Evolutionary conservation across 2,113 vertebrate species (phyloP), one percentile per base, ranked within the genome.

Genomic region (Ammospiza nelsoni): DNA sequence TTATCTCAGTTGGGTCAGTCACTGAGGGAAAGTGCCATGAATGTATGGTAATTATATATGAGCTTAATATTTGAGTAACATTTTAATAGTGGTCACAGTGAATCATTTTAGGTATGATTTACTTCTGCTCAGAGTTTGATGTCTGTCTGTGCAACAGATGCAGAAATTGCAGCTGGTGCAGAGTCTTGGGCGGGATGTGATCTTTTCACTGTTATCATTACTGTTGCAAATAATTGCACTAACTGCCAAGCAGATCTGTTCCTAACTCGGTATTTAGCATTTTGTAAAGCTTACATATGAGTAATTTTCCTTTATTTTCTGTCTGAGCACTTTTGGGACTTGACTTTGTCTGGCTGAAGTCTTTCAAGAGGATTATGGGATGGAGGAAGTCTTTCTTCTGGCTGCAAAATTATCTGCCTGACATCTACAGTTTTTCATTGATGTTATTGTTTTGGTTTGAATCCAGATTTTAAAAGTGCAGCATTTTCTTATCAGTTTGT

Each of bases 241-340:
- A 35, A 55, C 18, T 58, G 33, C 33, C 27, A 67, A 27, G 39
- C 48, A n/a, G 39, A 51, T 37, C 25, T 57, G 18, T 58, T 95
- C 69, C 87, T 59, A 84, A 63, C 39, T 39, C 48, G 37, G 25
- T 48, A 84, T 67, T 87, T 84, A 46, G 28, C 63, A 37, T 62
- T 78, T 87, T 84, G 22, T 84, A 48, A 78, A 91, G 61, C 66
- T 84, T 67, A 48, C 28, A 22, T 76, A 43, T 29, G 25, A 94
- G 54, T 89, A 87, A 61, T 95, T 96, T 95, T 85, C n/a, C 52
- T 81, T 92, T 4, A 49, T 93, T 95, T 93, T 93, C 51, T 88
- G 51, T 81, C 57, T 87, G 65, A 75, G 52, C 13, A 22, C 52
- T 92, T 93, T 23, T 87, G 51, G 68, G 74, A 94, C 86, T 86